Conservation (phyloP, 2,113 vertebrate species). For the Pholis gunnellus region DNA sequence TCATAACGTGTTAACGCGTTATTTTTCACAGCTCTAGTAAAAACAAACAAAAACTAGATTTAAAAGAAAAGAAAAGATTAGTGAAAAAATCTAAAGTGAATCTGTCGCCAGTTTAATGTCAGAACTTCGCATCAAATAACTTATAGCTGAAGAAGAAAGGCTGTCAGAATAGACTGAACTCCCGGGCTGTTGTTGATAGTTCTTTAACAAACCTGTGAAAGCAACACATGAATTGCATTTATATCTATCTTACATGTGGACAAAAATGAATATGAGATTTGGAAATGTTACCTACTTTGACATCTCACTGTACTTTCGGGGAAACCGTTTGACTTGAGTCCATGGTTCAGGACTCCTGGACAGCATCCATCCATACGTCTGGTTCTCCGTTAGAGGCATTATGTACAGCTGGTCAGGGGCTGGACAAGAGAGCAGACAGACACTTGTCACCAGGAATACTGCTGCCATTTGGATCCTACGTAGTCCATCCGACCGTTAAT, state of each 20-base stretch:
- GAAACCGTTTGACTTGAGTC: slow-evolving; percentile 72
- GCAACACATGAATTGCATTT: slow-evolving; percentile 11
- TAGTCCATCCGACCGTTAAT: not conserved
- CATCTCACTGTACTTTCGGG: slow-evolving; percentile 83
- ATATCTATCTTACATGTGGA: not conserved
- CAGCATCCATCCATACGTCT: slow-evolving; percentile 86
- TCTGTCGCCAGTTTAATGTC: slow-evolving; percentile 17
- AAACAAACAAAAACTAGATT: not conserved
- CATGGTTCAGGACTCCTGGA: slow-evolving; percentile 71
- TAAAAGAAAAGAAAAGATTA: not conserved
- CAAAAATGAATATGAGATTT: not conserved
- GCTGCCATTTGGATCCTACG: not conserved
- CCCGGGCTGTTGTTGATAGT: slow-evolving; percentile 70
- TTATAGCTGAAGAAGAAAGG: not conserved
- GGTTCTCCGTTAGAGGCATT: slow-evolving; percentile 83
- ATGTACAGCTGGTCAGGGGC: slow-evolving; percentile 87
- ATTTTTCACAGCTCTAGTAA: no score
- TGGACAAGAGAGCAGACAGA: slow-evolving; percentile 37
- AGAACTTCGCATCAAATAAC: not conserved
- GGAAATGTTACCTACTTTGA: slow-evolving; percentile 78
- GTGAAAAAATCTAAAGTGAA: not conserved
- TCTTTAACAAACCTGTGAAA: slow-evolving; percentile 82
- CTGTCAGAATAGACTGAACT: slow-evolving; percentile 80
- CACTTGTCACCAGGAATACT: not conserved
- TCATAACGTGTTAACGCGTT: no score